phyloP scores from a whole-genome alignment of 2,113 vertebrate genomes.

The Bettongia penicillata region DNA sequence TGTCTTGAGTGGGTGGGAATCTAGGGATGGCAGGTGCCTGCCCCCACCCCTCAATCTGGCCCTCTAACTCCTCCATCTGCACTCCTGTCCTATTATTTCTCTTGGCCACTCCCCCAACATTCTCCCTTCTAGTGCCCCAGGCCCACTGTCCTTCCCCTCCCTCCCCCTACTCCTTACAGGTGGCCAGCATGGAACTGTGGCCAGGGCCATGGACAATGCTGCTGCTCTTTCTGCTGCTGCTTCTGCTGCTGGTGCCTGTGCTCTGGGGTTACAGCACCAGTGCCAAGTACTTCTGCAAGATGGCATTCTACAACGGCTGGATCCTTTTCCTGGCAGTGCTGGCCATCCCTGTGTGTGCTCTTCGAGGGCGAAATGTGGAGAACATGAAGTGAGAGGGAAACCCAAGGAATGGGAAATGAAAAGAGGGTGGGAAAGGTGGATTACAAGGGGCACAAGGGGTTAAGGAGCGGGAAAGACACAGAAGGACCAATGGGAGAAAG shows the following conservation, averaged over 20 bases:
- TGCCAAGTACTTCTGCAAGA: slow-evolving; percentile 85
- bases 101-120: background rate
- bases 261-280: slow-evolving; percentile 82
- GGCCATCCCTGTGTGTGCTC: slow-evolving; percentile 81
- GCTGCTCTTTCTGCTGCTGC: slow-evolving; percentile 75
- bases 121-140: background rate
- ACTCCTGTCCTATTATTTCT: background rate
- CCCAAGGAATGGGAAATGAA: background rate
- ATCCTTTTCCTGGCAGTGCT: slow-evolving; percentile 84
- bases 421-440: no score
- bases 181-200: slow-evolving; percentile 78
- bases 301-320: slow-evolving; percentile 84
- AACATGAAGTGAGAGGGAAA: slow-evolving; percentile 85
- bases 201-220: slow-evolving; percentile 72
- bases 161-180: slow-evolving; percentile 38
- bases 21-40: background rate
- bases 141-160: background rate
- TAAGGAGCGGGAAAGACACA: background rate
- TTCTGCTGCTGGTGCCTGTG: slow-evolving; percentile 78
- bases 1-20: background rate
- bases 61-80: background rate
- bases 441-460: background rate
- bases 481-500: background rate
- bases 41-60: background rate
- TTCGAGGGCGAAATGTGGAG: slow-evolving; percentile 84